Evolutionary conservation across 2,113 vertebrate species (phyloP).

Genomic region (Phycodurus eques): DNA sequence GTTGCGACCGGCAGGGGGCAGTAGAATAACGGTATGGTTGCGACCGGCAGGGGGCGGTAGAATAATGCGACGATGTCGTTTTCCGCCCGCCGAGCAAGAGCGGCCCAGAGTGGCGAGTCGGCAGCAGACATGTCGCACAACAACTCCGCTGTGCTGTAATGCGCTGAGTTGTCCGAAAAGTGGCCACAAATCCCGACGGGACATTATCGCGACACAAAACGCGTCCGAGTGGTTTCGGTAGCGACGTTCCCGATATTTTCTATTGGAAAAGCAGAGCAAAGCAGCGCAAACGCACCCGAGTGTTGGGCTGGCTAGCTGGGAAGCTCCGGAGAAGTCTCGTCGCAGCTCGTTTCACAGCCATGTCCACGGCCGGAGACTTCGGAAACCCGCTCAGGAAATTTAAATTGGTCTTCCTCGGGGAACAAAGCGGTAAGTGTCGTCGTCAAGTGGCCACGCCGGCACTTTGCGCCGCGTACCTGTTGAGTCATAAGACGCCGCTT

Average conservation of each 20-base stretch:
- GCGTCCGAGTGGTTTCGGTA: not conserved
- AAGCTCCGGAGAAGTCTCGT: slow-evolving; percentile 39
- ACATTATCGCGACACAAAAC: not conserved
- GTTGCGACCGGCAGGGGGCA: slow-evolving; percentile 35
- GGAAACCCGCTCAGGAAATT: slow-evolving; percentile 77
- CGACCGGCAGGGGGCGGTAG: slow-evolving; percentile 30
- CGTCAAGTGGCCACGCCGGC: not conserved
- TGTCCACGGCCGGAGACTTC: slow-evolving; percentile 77
- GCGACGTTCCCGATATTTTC: slow-evolving; percentile 6
- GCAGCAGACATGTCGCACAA: slow-evolving; percentile 32
- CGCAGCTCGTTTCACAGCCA: slow-evolving; percentile 53
- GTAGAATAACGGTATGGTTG: not conserved
- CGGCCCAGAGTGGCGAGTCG: slow-evolving; percentile 16
- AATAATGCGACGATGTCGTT: not conserved
- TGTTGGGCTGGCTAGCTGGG: slow-evolving; percentile 33
- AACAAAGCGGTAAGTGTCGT: slow-evolving; percentile 71
- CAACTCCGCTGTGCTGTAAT: slow-evolving; percentile 13
- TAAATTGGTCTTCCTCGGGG: slow-evolving; percentile 76
- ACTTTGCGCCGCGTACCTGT: not conserved
- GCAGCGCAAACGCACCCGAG: too few relatives aligned
- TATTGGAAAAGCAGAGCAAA: slow-evolving; percentile 7
- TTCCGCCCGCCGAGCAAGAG: slow-evolving; percentile 38
- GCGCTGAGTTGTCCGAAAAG: slow-evolving; percentile 34
- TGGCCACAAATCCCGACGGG: slow-evolving; percentile 1
- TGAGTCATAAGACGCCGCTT: too few relatives aligned